These are phyloP conservation scores for Melanogrammus aeglefinus DNA, from an alignment of 2,797 vertebrate genomes.

Conservation along the genomic window DNA sequence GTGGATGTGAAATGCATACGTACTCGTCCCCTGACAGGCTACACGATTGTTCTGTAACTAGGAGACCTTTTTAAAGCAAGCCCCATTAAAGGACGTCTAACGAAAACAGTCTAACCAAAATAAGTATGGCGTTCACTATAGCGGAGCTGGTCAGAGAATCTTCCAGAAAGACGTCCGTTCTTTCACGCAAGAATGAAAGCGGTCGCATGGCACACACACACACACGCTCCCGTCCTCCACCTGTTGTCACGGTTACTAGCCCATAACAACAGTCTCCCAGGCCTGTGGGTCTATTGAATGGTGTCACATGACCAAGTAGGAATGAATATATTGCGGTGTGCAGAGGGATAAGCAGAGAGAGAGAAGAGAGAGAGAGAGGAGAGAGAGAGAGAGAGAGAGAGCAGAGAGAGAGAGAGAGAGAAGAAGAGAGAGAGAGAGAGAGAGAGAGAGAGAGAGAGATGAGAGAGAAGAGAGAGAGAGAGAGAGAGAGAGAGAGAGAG, in stretches of 20 bases:
- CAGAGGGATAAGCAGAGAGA: not conserved
- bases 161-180: slow-evolving; percentile 36
- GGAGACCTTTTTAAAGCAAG: no score
- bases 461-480: no score
- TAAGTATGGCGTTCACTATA: not conserved
- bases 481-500: no score
- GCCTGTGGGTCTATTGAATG: slow-evolving; percentile 36
- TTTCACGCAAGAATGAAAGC: slow-evolving; percentile 19
- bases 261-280: slow-evolving; percentile 60
- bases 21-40: no score
- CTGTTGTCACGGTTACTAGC: slow-evolving; percentile 53
- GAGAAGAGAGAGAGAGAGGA: no score
- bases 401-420: no score
- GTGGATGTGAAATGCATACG: not conserved
- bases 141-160: not conserved
- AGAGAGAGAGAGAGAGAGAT: no score
- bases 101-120: not conserved
- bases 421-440: no score
- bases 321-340: slow-evolving; percentile 17
- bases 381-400: no score
- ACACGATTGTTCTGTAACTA: no score
- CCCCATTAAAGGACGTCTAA: not conserved
- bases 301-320: slow-evolving; percentile 39
- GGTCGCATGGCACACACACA: slow-evolving; percentile 19
- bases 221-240: slow-evolving; percentile 25